phyloP scores from a whole-genome alignment of 1,140 invertebrate species.

The Condylostylus longicornis region DNA sequence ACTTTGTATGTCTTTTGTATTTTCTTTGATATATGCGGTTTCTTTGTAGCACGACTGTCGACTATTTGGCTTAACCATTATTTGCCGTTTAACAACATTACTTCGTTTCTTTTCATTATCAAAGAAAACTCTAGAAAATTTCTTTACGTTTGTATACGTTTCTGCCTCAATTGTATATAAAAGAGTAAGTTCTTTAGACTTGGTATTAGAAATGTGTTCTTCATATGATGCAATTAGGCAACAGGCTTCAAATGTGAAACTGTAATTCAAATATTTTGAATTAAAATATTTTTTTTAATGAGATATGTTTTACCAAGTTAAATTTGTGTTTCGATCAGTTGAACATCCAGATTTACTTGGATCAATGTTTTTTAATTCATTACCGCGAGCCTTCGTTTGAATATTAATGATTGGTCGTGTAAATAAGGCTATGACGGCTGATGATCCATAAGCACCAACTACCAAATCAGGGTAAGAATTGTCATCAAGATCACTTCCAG shows the following conservation, averaged over 20 bases:
- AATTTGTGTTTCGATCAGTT: slow-evolving; percentile 44
- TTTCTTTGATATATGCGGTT: slow-evolving; percentile 68
- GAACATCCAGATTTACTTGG: slow-evolving; percentile 56
- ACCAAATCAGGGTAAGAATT: slow-evolving; percentile 88
- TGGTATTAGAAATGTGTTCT: slow-evolving; percentile 36
- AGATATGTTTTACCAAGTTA: slow-evolving; percentile 47
- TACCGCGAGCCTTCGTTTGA: slow-evolving; percentile 42
- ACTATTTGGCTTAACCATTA: slow-evolving; percentile 38
- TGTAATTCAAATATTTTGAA: not conserved
- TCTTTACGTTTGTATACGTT: slow-evolving; percentile 56
- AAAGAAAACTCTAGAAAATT: slow-evolving; percentile 71
- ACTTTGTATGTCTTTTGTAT: slow-evolving; percentile 68
- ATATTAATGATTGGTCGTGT: slow-evolving; percentile 79
- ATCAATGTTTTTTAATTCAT: slow-evolving; percentile 60
- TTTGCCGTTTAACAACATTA: slow-evolving; percentile 42
- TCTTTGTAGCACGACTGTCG: slow-evolving; percentile 50
- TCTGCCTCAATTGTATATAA: slow-evolving; percentile 73
- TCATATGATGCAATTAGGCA: slow-evolving; percentile 57
- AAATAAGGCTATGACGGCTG: slow-evolving; percentile 43
- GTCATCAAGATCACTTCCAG: slow-evolving; percentile 75
- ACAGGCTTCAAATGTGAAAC: slow-evolving; percentile 73
- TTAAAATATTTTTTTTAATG: too few relatives aligned
- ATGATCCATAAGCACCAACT: slow-evolving; percentile 58
- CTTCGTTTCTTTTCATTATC: slow-evolving; percentile 35
- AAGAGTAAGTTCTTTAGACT: slow-evolving; percentile 39